phyloP scores from a whole-genome alignment of 1,140 invertebrate genomes.

The Panagrolaimus sp. region DNA sequence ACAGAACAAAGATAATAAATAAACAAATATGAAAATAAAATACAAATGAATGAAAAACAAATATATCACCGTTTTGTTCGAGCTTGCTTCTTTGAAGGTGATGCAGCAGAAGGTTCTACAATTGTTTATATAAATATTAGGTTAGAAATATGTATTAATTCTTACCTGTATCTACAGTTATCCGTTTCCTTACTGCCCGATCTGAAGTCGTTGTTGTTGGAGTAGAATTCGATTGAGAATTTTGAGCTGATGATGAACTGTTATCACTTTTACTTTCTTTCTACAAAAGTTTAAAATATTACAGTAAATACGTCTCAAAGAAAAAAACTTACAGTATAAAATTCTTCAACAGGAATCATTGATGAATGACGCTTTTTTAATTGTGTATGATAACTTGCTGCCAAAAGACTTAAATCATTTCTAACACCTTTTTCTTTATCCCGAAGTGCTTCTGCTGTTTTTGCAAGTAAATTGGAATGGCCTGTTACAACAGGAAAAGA shows the following conservation, averaged over 20 bases:
- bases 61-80: not conserved
- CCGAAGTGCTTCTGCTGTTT: not conserved
- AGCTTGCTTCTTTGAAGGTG: not conserved
- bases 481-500: not conserved
- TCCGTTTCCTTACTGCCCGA: not conserved
- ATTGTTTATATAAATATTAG: not conserved
- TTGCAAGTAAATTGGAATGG: not conserved
- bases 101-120: not conserved
- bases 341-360: not conserved
- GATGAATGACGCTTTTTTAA: not conserved
- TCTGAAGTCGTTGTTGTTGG: not conserved
- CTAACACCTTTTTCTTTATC: not conserved
- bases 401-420: conserved; percentile 1
- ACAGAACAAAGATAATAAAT: not conserved
- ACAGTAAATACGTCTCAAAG: too few species aligned
- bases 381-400: not conserved
- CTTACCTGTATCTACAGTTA: not conserved
- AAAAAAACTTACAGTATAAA: conserved; percentile 10
- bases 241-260: too few species aligned
- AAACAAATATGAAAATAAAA: not conserved
- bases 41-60: not conserved
- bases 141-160: not conserved
- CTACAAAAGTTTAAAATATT: too few species aligned
- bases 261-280: too few species aligned
- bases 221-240: not conserved